Evolutionary conservation across 37 sponge, comb jelly and placozoan species (phyloP).

Genomic region (Oscarella lobularis): DNA sequence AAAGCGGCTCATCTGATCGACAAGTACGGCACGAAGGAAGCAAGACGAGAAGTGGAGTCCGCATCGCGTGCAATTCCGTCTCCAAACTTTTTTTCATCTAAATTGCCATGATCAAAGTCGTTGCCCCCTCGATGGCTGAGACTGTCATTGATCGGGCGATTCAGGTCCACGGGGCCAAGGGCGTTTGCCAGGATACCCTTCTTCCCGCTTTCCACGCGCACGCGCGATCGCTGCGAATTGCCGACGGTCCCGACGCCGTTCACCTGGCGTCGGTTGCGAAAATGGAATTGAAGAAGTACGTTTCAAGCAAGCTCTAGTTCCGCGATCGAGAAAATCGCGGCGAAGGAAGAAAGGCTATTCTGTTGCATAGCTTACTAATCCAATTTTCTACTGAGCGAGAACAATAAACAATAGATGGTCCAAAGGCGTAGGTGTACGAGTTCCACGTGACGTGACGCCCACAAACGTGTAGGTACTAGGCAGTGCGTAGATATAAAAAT

Average conservation of each 20-base stretch:
- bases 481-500: too few species aligned
- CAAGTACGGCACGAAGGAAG: constrained; percentile 40
- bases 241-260: constrained; percentile 87
- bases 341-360: too few species aligned
- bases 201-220: constrained; percentile 42
- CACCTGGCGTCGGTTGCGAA: constrained; percentile 72
- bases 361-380: too few species aligned
- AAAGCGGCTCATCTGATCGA: constrained; percentile 71
- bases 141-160: constrained; percentile 68
- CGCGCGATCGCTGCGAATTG: constrained; percentile 63
- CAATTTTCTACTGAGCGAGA: too few species aligned
- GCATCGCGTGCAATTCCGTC: background rate
- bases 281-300: constrained; percentile 41
- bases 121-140: constrained; percentile 49
- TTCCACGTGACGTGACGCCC: too few species aligned
- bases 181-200: constrained; percentile 63
- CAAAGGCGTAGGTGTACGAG: too few species aligned
- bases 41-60: constrained; percentile 39
- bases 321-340: too few species aligned
- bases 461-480: too few species aligned
- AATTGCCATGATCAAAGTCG: constrained; percentile 81
- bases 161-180: constrained; percentile 58
- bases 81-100: constrained; percentile 6
- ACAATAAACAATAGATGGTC: too few species aligned
- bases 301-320: too few species aligned